These are phyloP conservation scores for Hystrix cristata DNA, from an alignment of 2,113 vertebrate species.

Conservation along the genomic window DNA sequence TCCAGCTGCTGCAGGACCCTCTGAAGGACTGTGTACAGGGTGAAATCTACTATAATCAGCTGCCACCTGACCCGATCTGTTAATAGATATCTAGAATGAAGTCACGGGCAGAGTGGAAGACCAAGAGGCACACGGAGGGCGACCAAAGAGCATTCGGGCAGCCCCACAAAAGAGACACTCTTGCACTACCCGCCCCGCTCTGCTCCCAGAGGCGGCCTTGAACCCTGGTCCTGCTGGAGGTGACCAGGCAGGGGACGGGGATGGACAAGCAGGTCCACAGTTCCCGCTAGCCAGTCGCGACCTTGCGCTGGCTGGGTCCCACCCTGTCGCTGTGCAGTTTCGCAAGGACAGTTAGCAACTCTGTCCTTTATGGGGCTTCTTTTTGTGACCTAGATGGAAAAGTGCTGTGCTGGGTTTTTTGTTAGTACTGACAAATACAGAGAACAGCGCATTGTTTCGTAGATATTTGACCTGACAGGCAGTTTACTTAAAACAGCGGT, in stretches of 20 bases:
- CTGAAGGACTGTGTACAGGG: background rate
- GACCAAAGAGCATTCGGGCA: background rate
- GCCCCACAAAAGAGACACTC: too few species aligned
- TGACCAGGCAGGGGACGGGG: too few species aligned
- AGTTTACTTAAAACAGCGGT: too few species aligned
- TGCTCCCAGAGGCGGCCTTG: background rate
- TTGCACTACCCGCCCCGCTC: background rate
- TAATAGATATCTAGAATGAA: slow-evolving; percentile 18
- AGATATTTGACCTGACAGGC: background rate
- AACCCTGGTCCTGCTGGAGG: background rate
- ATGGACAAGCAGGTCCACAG: background rate
- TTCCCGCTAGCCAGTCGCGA: background rate
- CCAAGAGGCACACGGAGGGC: background rate
- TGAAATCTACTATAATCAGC: background rate
- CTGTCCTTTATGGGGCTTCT: background rate
- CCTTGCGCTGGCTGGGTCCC: background rate
- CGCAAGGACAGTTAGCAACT: too few species aligned
- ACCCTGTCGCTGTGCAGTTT: too few species aligned
- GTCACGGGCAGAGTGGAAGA: background rate
- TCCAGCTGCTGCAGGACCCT: background rate
- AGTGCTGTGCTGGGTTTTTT: background rate
- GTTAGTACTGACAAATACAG: background rate
- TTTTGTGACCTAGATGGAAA: background rate
- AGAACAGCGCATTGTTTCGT: slow-evolving; percentile 5
- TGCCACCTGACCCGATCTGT: background rate